phyloP scores from a whole-genome alignment of 2,113 vertebrate genomes.

The Calyptommatus sinebrachiatus region DNA sequence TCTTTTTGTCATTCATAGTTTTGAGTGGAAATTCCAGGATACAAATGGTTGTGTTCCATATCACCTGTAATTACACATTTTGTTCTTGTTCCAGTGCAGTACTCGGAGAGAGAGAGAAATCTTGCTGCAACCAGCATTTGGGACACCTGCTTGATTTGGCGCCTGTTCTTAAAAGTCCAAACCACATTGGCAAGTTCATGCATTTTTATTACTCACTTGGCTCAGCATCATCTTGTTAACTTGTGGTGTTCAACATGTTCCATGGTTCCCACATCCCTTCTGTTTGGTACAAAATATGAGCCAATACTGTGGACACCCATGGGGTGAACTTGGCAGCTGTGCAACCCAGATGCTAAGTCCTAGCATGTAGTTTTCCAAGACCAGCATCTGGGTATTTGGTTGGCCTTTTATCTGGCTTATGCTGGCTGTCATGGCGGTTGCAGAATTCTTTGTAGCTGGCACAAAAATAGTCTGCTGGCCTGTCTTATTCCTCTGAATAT shows the following conservation, averaged over 20 bases:
- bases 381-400: slow-evolving; percentile 49
- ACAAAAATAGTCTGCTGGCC: slow-evolving; percentile 7
- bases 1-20: slow-evolving; percentile 6
- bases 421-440: slow-evolving; percentile 39
- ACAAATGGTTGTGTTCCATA: slow-evolving; percentile 5
- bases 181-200: slow-evolving; percentile 12
- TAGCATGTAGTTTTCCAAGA: slow-evolving; percentile 48
- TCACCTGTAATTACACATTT: not conserved
- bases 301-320: slow-evolving; percentile 34
- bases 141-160: not conserved
- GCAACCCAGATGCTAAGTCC: slow-evolving; percentile 48
- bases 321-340: slow-evolving; percentile 40
- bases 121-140: slow-evolving; percentile 13
- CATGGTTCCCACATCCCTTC: slow-evolving; percentile 21
- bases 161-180: slow-evolving; percentile 28
- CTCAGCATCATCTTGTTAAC: slow-evolving; percentile 23
- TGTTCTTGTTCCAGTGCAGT: slow-evolving; percentile 21
- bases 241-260: slow-evolving; percentile 12
- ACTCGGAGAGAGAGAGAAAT: slow-evolving; percentile 13
- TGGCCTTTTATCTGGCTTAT: slow-evolving; percentile 60
- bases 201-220: slow-evolving; percentile 41
- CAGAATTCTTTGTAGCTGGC: slow-evolving; percentile 46
- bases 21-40: not conserved
- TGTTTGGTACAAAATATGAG: slow-evolving; percentile 33
- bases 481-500: slow-evolving; percentile 10